A percentile compares a stretch with the other conserved stretches of the same genome.
Evolutionary conservation across 2,888 invertebrate species (phyloP).

Genomic region (Drosophila formosana): DNA sequence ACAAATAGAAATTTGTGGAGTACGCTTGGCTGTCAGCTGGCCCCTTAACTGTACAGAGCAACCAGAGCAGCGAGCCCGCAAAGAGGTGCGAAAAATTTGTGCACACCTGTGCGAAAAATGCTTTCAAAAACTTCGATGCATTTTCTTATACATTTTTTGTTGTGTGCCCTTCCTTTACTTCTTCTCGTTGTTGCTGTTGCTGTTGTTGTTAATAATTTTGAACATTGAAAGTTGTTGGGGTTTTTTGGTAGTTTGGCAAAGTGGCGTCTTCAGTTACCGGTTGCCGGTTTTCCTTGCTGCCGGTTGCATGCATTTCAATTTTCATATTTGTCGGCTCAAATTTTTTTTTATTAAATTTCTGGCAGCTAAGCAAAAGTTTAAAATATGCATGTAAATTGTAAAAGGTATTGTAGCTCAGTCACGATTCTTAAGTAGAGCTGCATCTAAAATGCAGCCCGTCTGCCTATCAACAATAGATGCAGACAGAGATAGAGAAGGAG

Average conservation of each 20-base stretch:
- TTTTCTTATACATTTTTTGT: slow-evolving; percentile 41
- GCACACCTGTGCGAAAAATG: slow-evolving; percentile 76
- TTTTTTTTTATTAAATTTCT: slow-evolving; percentile 59
- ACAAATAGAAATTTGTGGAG: slow-evolving; percentile 73
- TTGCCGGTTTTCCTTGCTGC: neutral
- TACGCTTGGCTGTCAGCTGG: slow-evolving; percentile 64
- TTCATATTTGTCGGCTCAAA: slow-evolving; percentile 41
- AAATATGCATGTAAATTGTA: slow-evolving; percentile 66
- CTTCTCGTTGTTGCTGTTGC: slow-evolving; percentile 4
- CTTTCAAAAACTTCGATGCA: slow-evolving; percentile 74
- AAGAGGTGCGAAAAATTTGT: slow-evolving; percentile 71
- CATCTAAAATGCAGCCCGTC: slow-evolving; percentile 60
- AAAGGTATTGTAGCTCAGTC: slow-evolving; percentile 64
- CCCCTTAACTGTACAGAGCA: slow-evolving; percentile 43
- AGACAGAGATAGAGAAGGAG: neutral
- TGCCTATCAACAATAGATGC: slow-evolving; percentile 12
- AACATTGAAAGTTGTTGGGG: slow-evolving; percentile 53
- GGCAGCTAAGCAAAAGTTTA: slow-evolving; percentile 55
- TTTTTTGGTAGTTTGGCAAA: slow-evolving; percentile 41
- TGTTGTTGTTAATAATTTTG: slow-evolving; percentile 60
- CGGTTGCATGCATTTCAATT: slow-evolving; percentile 57
- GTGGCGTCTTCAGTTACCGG: slow-evolving; percentile 41
- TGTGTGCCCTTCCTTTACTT: neutral
- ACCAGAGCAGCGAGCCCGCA: slow-evolving; percentile 33
- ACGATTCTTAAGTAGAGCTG: slow-evolving; percentile 62